Conservation (phyloP, 2,888 invertebrate genomes). For the Folsomia candida region DNA sequence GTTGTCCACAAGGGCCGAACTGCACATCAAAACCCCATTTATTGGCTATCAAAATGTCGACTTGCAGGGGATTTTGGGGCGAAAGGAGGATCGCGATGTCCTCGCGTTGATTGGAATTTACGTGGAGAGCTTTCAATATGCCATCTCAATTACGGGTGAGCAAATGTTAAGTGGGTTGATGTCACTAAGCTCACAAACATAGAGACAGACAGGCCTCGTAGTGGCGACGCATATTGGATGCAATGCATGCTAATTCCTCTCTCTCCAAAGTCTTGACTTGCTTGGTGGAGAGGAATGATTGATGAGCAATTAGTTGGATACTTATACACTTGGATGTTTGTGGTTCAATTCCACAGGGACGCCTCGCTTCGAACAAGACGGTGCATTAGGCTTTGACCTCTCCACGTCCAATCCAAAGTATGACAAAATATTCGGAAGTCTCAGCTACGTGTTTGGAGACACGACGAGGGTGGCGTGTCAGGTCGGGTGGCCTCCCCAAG, state of each 20-base stretch:
- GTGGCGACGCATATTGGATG: too few species aligned
- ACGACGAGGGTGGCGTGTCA: constrained; percentile 49
- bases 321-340: background rate
- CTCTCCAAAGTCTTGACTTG: background rate
- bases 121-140: constrained; percentile 47
- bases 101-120: constrained; percentile 48
- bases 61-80: constrained; percentile 46
- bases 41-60: constrained; percentile 46
- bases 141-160: constrained; percentile 47
- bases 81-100: constrained; percentile 49
- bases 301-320: constrained; percentile 10
- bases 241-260: background rate
- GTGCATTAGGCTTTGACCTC: constrained; percentile 49
- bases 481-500: constrained; percentile 51
- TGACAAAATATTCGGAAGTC: constrained; percentile 51
- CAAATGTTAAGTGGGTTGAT: background rate
- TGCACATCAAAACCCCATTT: constrained; percentile 50
- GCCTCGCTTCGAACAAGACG: constrained; percentile 49
- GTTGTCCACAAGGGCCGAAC: constrained; percentile 45
- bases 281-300: background rate
- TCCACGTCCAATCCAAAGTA: constrained; percentile 49
- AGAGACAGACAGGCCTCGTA: too few species aligned
- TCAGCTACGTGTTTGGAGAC: constrained; percentile 50
- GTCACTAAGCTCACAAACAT: background rate
- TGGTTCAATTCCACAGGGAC: constrained; percentile 38